A percentile compares a stretch with the other conserved stretches of the same genome.
These are phyloP conservation scores for Plecotus auritus DNA, from an alignment of 2,113 vertebrate genomes.

Conservation along the genomic window DNA sequence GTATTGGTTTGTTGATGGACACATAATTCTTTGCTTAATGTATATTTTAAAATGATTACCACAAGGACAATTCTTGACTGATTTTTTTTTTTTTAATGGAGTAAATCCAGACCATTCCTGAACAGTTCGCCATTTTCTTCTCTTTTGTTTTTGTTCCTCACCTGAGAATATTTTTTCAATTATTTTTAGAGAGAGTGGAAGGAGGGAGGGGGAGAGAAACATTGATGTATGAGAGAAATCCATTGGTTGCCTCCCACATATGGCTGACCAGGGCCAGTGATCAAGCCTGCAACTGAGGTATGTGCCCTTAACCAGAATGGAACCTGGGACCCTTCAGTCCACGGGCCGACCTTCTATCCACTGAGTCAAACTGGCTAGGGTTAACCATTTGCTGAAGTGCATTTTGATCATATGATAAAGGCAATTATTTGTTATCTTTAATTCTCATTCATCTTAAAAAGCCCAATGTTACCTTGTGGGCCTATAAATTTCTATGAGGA, in stretches of 20 bases:
- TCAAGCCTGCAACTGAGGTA: no score
- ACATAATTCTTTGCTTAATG: neutral
- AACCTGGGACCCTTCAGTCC: no score
- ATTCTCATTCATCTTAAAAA: neutral
- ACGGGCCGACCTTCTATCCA: no score
- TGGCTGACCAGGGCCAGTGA: no score
- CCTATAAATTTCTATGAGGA: neutral
- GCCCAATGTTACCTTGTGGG: neutral
- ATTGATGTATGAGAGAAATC: no score
- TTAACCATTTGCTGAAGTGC: neutral
- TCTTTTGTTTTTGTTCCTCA: no score
- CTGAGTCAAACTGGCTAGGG: no score
- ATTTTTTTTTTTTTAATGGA: neutral
- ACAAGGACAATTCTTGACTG: neutral
- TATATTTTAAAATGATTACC: neutral
- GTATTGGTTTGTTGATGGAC: neutral
- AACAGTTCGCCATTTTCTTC: neutral
- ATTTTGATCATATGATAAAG: neutral
- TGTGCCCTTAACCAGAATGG: no score
- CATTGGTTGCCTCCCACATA: no score
- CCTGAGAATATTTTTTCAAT: no score
- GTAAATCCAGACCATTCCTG: neutral
- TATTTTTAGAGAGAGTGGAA: no score
- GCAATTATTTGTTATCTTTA: neutral
- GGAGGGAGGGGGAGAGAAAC: no score